A percentile compares a stretch with the other conserved stretches of the same genome.
Conservation (phyloP, 1,140 invertebrate genomes). For the Leptestheria dahalacensis region DNA sequence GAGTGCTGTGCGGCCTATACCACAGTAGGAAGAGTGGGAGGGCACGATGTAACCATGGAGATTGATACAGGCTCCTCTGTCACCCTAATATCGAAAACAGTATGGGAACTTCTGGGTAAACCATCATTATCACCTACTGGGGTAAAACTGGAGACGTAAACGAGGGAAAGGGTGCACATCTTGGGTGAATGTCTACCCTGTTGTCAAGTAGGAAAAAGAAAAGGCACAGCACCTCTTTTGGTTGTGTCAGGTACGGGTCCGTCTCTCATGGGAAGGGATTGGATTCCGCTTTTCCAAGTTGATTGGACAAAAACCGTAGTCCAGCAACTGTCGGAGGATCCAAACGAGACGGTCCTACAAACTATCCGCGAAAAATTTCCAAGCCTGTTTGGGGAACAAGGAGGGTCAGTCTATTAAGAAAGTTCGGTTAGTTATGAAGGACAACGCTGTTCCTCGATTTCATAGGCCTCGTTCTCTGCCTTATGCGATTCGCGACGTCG, state of each 20-base stretch:
- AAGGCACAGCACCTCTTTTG: neutral
- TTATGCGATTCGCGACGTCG: slow-evolving; percentile 24
- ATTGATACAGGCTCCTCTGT: neutral
- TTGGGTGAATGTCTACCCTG: neutral
- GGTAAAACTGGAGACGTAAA: neutral
- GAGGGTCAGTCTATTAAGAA: no score
- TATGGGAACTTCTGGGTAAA: neutral
- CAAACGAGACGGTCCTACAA: no score
- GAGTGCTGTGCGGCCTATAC: no score
- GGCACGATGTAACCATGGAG: neutral
- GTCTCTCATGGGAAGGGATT: neutral
- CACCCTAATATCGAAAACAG: neutral
- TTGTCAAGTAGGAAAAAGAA: neutral
- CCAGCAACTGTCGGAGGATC: no score
- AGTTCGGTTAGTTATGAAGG: neutral
- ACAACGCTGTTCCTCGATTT: no score
- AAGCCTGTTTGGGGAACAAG: no score
- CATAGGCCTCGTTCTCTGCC: slow-evolving; percentile 26
- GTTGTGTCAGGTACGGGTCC: neutral
- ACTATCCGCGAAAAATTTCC: no score
- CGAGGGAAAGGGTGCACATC: neutral
- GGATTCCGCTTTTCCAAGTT: neutral
- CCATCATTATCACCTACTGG: neutral
- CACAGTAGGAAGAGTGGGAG: neutral
- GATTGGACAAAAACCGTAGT: no score